A percentile compares a stretch with the other conserved stretches of the same genome.
phyloP scores from a whole-genome alignment of 1,140 invertebrate species.

The Drosophila cardini region DNA sequence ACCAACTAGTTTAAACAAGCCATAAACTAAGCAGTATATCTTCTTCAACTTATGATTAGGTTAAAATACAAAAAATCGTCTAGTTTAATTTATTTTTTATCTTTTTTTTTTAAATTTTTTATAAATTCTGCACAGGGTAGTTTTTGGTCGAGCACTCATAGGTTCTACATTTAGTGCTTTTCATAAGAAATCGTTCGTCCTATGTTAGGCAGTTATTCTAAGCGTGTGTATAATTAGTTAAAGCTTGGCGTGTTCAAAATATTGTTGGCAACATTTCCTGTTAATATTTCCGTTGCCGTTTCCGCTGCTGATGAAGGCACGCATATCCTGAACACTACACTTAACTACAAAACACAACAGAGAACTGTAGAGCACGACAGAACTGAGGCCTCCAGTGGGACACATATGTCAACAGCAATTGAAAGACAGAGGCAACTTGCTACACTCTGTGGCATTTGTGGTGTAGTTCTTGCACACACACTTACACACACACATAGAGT shows the following conservation, averaged over 20 bases:
- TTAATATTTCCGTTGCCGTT: constrained; percentile 75
- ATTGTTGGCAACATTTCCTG: constrained; percentile 77
- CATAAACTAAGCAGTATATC: no score
- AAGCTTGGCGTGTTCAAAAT: constrained; percentile 65
- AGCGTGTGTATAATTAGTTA: constrained; percentile 68
- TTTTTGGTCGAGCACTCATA: background rate
- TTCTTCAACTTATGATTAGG: no score
- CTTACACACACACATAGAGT: constrained; percentile 12
- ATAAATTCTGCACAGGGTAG: background rate
- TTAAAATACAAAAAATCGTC: no score
- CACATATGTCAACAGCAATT: constrained; percentile 40
- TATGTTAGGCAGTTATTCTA: constrained; percentile 8
- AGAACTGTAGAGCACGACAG: background rate
- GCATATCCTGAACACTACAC: constrained; percentile 48
- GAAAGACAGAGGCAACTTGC: constrained; percentile 19
- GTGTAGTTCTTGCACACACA: constrained; percentile 21
- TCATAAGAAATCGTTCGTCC: background rate
- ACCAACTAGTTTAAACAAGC: no score
- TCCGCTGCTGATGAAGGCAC: constrained; percentile 64
- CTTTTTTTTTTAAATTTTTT: no score
- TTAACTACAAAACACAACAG: background rate
- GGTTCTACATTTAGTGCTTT: background rate
- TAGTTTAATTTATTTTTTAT: no score
- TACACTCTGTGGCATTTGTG: constrained; percentile 31
- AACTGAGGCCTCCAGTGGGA: constrained; percentile 1